Percentiles rank a stretch among this genome's conserved stretches.
These are phyloP conservation scores for Baccha elongata DNA, from an alignment of 2,888 invertebrate species.

Conservation along the genomic window DNA sequence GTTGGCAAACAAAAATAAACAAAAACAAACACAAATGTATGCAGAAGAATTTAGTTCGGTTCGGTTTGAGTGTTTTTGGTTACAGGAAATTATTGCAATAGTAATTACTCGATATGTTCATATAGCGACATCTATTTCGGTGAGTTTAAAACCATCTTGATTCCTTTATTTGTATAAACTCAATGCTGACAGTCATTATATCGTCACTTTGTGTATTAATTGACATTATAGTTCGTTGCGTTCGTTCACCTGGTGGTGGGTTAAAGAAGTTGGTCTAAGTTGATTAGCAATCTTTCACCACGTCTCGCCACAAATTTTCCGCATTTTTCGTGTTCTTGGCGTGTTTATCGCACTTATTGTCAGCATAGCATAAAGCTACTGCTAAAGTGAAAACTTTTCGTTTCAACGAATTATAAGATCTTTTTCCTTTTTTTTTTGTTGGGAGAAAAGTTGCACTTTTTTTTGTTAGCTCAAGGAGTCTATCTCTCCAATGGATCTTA, in stretches of 20 bases:
- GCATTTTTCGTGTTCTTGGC: conserved; percentile 71
- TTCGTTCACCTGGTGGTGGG: conserved; percentile 28
- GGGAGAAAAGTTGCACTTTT: not conserved
- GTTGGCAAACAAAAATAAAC: no score
- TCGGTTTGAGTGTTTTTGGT: no score
- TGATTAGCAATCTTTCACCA: conserved; percentile 29
- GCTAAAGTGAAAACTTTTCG: conserved; percentile 70
- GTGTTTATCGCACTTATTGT: conserved; percentile 72
- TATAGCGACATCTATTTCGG: no score
- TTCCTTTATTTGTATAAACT: no score
- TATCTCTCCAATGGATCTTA: conserved; percentile 31
- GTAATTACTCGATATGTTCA: no score
- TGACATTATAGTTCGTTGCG: not conserved
- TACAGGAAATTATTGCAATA: no score
- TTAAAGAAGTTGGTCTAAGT: conserved; percentile 36
- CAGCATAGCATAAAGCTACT: conserved; percentile 31
- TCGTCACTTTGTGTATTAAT: conserved; percentile 1
- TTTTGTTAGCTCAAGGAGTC: not conserved
- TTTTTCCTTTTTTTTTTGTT: conserved; percentile 9
- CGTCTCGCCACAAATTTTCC: conserved; percentile 26
- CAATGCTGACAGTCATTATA: no score
- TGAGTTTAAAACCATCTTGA: no score
- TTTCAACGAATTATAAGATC: conserved; percentile 65
- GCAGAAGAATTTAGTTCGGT: no score
- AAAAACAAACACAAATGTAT: no score